These are phyloP conservation scores for Isurus oxyrinchus DNA, from an alignment of 2,113 vertebrate species.

Conservation along the genomic window DNA sequence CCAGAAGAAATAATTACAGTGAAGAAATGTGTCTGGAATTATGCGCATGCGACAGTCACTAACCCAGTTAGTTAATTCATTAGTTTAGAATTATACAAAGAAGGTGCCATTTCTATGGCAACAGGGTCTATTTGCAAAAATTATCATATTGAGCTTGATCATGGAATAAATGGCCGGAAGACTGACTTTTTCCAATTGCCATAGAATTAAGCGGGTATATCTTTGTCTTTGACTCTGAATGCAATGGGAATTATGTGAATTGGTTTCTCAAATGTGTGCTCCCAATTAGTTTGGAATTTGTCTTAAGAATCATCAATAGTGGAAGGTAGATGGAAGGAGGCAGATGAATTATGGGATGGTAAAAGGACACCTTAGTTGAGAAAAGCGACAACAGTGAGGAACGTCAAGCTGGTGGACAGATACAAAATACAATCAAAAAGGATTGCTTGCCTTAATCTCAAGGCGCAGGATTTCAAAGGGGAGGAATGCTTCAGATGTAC, in stretches of 20 bases:
- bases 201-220: background rate
- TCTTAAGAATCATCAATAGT: background rate
- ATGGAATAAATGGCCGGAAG: background rate
- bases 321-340: background rate
- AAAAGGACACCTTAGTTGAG: background rate
- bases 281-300: background rate
- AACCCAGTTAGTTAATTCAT: constrained; percentile 10
- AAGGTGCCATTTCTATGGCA: constrained; percentile 13
- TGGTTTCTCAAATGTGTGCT: background rate
- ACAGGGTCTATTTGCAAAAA: background rate
- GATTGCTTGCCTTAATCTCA: background rate
- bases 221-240: background rate
- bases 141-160: constrained; percentile 2
- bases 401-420: background rate
- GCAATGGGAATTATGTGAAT: background rate
- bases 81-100: constrained; percentile 21
- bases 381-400: background rate
- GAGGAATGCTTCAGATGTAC: background rate
- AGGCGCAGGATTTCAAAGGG: background rate
- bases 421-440: background rate
- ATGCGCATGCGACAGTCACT: background rate
- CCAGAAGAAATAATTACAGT: background rate
- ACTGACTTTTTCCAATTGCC: background rate
- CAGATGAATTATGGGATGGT: background rate
- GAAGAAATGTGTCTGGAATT: background rate